A percentile compares a stretch with the other conserved stretches of the same genome.
phyloP scores from a whole-genome alignment of 2,113 vertebrate species.

The Riparia riparia region DNA sequence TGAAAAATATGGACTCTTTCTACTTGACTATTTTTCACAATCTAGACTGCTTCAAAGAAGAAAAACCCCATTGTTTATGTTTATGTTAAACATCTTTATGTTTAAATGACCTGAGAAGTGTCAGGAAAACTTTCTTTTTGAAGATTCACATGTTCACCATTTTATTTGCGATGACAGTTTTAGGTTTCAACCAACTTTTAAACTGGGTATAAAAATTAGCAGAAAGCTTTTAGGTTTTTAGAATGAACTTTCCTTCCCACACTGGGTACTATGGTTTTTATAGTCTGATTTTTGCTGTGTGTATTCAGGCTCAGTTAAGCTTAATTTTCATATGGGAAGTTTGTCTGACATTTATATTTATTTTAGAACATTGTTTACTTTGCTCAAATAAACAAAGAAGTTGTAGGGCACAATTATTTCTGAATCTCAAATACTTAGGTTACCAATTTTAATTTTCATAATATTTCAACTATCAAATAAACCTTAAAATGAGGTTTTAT shows the following conservation, averaged over 20 bases:
- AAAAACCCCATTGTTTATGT: neutral
- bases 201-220: neutral
- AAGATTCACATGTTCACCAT: neutral
- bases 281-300: neutral
- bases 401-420: neutral
- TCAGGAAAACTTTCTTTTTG: neutral
- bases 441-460: neutral
- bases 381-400: neutral
- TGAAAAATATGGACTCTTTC: neutral
- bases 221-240: neutral
- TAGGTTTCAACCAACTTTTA: neutral
- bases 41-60: neutral
- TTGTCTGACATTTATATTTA: neutral
- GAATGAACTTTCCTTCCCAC: neutral
- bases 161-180: neutral
- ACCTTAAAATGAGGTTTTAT: neutral
- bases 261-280: neutral
- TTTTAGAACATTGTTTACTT: neutral
- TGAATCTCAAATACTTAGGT: neutral
- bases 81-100: neutral
- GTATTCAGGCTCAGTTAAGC: neutral
- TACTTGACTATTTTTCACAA: neutral
- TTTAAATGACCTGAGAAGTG: neutral
- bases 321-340: neutral
- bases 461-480: neutral